phyloP scores from a whole-genome alignment of 2,888 invertebrate genomes.

The Euspilapteryx auroguttella region DNA sequence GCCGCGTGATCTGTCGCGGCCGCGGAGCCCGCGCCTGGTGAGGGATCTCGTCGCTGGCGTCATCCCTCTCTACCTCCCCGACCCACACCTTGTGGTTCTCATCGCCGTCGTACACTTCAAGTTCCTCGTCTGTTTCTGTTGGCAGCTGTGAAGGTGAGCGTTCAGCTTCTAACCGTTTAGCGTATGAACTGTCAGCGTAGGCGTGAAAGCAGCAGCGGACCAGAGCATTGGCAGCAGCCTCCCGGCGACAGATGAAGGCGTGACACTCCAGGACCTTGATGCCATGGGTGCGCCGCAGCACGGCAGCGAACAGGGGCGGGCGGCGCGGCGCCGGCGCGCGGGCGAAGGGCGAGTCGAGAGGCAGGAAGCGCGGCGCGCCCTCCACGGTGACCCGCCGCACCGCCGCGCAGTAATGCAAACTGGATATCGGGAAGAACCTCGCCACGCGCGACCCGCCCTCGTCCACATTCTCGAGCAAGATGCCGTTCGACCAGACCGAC shows the following conservation, averaged over 20 bases:
- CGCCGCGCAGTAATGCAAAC: conserved; percentile 94
- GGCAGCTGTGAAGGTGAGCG: conserved; percentile 39
- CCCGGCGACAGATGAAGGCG: conserved; percentile 95
- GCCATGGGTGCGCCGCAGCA: conserved; percentile 91
- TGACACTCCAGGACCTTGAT: conserved; percentile 99
- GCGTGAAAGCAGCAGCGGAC: conserved; percentile 97
- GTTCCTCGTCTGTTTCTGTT: conserved; percentile 67
- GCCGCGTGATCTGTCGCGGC: conserved; percentile 79
- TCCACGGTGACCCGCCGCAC: conserved; percentile 83
- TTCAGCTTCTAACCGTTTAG: conserved; percentile 75
- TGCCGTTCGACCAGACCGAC: conserved; percentile 96
- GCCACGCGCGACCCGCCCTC: conserved; percentile 93
- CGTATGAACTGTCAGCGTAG: conserved; percentile 94
- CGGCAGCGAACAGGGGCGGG: conserved; percentile 96
- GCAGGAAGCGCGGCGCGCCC: conserved; percentile 84
- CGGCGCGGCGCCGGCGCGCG: conserved; percentile 90
- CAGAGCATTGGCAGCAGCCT: conserved; percentile 96
- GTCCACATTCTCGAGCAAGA: conserved; percentile 93
- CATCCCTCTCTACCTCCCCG: conserved; percentile 76
- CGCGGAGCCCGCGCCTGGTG: conserved; percentile 68
- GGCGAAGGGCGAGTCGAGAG: conserved; percentile 95
- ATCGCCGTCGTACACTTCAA: conserved; percentile 86
- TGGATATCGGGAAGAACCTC: conserved; percentile 94
- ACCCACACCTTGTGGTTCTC: conserved; percentile 96
- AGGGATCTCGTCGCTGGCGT: conserved; percentile 69